A percentile compares a stretch with the other conserved stretches of the same genome.
Evolutionary conservation across 1,140 invertebrate genomes (phyloP).

Genomic region (Trinorchestia longiramus): DNA sequence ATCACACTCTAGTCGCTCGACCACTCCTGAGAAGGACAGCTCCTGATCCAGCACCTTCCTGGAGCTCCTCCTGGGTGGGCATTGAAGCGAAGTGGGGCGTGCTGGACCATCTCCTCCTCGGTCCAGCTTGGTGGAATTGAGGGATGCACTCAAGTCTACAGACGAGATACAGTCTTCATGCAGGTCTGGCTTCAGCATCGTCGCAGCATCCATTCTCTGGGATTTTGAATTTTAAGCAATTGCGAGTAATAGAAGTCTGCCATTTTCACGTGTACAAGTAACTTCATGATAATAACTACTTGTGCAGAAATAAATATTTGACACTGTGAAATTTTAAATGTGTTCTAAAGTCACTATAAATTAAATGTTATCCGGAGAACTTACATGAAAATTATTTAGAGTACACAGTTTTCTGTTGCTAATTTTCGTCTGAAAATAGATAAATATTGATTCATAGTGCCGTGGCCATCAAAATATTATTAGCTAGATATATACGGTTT

Average conservation of each 20-base stretch:
- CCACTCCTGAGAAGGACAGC: background rate
- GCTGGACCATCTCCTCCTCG: background rate
- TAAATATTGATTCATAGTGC: background rate
- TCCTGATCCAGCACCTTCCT: background rate
- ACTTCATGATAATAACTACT: background rate
- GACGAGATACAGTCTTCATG: background rate
- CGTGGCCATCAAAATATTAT: background rate
- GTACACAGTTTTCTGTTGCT: background rate
- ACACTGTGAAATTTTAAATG: background rate
- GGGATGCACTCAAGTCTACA: background rate
- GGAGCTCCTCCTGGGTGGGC: background rate
- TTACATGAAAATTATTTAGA: background rate
- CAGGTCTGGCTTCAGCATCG: constrained; percentile 26
- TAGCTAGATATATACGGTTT: no score
- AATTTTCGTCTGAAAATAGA: background rate
- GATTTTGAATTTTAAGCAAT: background rate
- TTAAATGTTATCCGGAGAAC: background rate
- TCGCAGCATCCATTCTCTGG: background rate
- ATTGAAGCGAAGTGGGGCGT: background rate
- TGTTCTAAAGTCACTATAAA: background rate
- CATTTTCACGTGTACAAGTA: background rate
- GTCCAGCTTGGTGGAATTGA: background rate
- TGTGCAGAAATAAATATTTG: background rate
- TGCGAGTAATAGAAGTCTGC: background rate
- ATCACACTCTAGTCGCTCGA: background rate